Base-by-base conservation (phyloP, 2,888 invertebrate genomes). In the Temnothorax rugatulus region DNA sequence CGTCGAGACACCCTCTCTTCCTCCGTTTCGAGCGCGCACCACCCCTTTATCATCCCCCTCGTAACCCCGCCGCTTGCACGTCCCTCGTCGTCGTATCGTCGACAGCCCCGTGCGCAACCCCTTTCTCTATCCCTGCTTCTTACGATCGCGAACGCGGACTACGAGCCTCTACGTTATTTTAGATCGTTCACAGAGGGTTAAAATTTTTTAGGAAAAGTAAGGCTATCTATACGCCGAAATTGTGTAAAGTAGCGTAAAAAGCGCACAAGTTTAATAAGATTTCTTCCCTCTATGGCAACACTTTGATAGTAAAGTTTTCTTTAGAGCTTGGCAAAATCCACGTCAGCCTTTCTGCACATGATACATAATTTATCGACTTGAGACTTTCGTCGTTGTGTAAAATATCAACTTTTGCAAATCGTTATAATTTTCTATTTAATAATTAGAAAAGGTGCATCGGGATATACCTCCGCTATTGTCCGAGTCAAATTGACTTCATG, bases 1-100 rank as follows among this genome's bases (percentile, higher is more conserved):
- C 79, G 69, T 79, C 79, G 79, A 77, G 79, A 79, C 79, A 86
- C 86, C 88, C 84, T 82, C 66, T 75, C 52, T 64, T 76, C 52
- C 74, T 69, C 61, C 54, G 52, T 73, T 68, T 84, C 74, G 81
- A 75, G 57, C 77, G 75, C 83, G 73, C 63, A 54, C 88, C 76
- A 82, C 88, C 84, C 76, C 66, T 84, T 82, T 50, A 47, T 73
- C 59, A 81, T 74, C 25, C 4, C 52, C 8, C 44, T 25, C 29
- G 8, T 29, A 66, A 21, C 44, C 29, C 47, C 81, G 29, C 64
- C 66, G 61, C 18, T 50, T 34, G 66, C 44, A 66, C 74, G 64
- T 82, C 41, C 59, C 83, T 64, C 41, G 73, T 47, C 57, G 82
- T 59, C 38, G 79, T 59, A 69, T 69, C 77, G 77, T 34, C 77